Evolutionary conservation across 2,888 invertebrate species (phyloP), one percentile per base, ranked within the genome.

Genomic region (Drosophila paramelanica): DNA sequence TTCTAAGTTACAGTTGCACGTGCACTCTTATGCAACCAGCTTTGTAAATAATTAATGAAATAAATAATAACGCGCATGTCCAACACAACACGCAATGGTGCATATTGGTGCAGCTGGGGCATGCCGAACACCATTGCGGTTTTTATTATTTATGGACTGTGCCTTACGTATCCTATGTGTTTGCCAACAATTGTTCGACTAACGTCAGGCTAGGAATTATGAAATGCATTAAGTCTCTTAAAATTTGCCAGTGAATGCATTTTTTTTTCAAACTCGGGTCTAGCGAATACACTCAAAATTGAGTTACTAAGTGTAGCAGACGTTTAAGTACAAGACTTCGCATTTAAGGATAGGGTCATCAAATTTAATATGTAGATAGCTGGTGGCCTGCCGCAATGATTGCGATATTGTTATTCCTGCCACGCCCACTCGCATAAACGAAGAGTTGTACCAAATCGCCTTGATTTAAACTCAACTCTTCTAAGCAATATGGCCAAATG

Each of bases 131-230:
- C 50, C 60, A 53, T 73, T 73, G 74, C 62, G 62, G 68, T 55
- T 43, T 53, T 67, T 53, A 79, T 86, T 79, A 86, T 88, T 82
- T 88, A 88, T 88, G 67, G 61, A 49, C 65, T 73, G 69, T 43
- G 50, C 57, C 73, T 76, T 79, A 78, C 76, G 73, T 59, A 82
- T 73, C 73, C 87, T 80, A 86, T 64, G 76, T 73, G 80, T 68
- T 62, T 49, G 67, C 56, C 65, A 13, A 31, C 14, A 25, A 31
- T 23, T 43, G 36, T 8, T n/a, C 23, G 20, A 8, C 31, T 23
- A 23, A 17, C 50, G 14, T 33, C 25, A 25, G n/a, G 33, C 42
- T 38, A 52, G 10, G 27, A 38, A 51, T 67, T 62, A 53, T 62
- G 56, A 49, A 56, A 52, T 62, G 42, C 23, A 42, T 14, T 45